A percentile compares a stretch with the other conserved stretches of the same genome.
These are phyloP conservation scores for Anorthoa munda DNA, from an alignment of 2,888 invertebrate species.

Conservation along the genomic window DNA sequence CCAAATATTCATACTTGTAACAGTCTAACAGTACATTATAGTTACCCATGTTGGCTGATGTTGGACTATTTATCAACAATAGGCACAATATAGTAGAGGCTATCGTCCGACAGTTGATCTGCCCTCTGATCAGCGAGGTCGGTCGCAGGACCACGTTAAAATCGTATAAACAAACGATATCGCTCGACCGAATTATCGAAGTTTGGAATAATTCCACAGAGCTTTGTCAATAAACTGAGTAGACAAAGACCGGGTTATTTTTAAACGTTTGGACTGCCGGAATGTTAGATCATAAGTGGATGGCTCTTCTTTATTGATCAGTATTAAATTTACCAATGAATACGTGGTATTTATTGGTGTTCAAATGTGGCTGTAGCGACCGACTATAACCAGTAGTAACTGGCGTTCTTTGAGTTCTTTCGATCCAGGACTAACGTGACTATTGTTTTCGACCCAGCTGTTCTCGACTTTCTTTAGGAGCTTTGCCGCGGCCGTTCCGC, in stretches of 20 bases:
- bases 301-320: background rate
- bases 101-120: conserved; percentile 47
- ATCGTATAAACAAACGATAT: conserved; percentile 56
- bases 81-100: conserved; percentile 55
- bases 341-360: no score
- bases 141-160: conserved; percentile 41
- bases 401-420: background rate
- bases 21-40: background rate
- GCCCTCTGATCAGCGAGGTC: conserved; percentile 43
- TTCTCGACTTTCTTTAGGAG: background rate
- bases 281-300: background rate
- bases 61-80: conserved; percentile 36
- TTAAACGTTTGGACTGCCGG: conserved; percentile 9
- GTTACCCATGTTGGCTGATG: background rate
- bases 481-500: background rate
- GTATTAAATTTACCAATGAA: background rate
- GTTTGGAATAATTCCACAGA: conserved; percentile 29
- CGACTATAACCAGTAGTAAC: no score
- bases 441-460: background rate
- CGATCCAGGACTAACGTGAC: no score
- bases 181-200: conserved; percentile 49
- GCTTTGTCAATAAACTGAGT: conserved; percentile 30
- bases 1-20: background rate
- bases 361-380: no score
- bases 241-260: background rate